A percentile compares a stretch with the other conserved stretches of the same genome.
Conservation (phyloP, 2,797 vertebrate genomes). For the Sebastes cheni region DNA sequence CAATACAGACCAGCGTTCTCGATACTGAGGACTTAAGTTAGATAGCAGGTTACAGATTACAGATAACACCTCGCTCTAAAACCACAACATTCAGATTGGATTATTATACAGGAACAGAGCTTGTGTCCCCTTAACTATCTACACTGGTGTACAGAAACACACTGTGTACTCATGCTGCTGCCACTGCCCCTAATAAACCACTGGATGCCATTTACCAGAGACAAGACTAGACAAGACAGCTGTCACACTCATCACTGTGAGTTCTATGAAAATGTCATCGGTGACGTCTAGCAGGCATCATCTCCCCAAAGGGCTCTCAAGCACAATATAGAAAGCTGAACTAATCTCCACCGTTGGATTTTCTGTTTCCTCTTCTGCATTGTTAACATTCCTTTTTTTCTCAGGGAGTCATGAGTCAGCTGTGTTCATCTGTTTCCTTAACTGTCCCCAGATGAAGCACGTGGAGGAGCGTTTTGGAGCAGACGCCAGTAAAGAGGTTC, state of each 20-base stretch:
- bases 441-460: conserved; percentile 87
- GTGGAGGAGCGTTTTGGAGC: conserved; percentile 87
- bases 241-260: not conserved
- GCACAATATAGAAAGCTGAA: not conserved
- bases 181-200: not conserved
- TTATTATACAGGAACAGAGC: not conserved
- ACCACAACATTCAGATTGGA: not conserved
- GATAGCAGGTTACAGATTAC: not conserved
- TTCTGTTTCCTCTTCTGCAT: not conserved
- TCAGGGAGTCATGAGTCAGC: not conserved
- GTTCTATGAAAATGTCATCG: not conserved
- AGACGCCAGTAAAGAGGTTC: conserved; percentile 84
- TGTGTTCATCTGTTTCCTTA: not conserved
- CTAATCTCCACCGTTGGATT: not conserved
- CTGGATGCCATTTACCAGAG: not conserved
- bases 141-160: not conserved
- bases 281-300: not conserved
- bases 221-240: not conserved
- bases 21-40: not conserved
- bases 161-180: not conserved
- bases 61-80: not conserved
- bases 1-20: not conserved
- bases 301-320: not conserved
- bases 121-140: not conserved
- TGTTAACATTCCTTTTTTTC: not conserved